Base-by-base conservation (phyloP, 2,797 vertebrate species). In the Phoebastria nigripes region DNA sequence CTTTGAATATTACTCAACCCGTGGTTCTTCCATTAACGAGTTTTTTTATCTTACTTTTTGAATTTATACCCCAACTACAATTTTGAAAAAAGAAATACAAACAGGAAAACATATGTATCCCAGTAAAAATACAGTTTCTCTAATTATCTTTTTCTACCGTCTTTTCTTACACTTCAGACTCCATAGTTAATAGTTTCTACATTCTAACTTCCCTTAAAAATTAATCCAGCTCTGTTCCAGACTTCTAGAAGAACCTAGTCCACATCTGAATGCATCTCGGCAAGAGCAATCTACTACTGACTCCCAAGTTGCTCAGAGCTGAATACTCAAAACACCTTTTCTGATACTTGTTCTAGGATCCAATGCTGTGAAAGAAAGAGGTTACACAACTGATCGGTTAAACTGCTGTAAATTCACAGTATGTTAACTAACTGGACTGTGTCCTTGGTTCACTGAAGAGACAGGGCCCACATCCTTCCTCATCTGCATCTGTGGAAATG, bases 341-440 rank as follows among this genome's bases (percentile, higher is more conserved):
- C 35, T 39, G 8, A 8, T 19, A 25, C n/a, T 65, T 33, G 31
- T 25, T 9, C n/a, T 67, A 9, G 2, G 42, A 55, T 6, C 5
- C 2, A 13, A 4, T 3, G 20, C 22, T 3, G 0, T 6, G 5
- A 28, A 28, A 73, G 52, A 9, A 47, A 7, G 62, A 25, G 26
- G 16, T 19, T 52, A 42, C 41, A 33, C 7, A 63, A 11, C 24
- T 11, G 46, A 14, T 2, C 8, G 29, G 28, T 47, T 12, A 35
- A 80, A 42, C 0, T 8, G 8, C 0, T n/a, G 31, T 3, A 6
- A 54, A 37, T 17, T 33, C 65, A 56, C 22, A 47, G 37, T 6
- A 9, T 15, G 22, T 29, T 13, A 54, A 14, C 7, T 31, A 21
- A 22, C 59, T 31, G 37, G 22, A 21, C 67, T 13, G 1, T 6